Evolutionary conservation across 2,888 invertebrate species (phyloP).

Genomic region (Salpingus planirostris): DNA sequence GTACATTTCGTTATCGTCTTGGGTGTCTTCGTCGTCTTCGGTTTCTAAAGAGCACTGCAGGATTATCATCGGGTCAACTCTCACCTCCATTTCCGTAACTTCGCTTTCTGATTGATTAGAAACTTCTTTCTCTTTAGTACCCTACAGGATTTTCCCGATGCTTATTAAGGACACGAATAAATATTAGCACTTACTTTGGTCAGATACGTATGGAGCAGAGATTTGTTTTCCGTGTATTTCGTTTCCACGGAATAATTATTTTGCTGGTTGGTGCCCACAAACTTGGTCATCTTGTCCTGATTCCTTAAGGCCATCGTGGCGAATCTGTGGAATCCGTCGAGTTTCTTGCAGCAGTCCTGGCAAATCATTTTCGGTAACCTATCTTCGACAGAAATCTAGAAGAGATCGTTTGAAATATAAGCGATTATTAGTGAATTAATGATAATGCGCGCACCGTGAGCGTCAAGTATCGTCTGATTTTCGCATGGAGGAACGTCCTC

Average conservation of each 20-base stretch:
- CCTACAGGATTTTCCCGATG: conserved; percentile 21
- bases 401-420: conserved; percentile 12
- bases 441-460: conserved; percentile 47
- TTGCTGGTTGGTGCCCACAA: conserved; percentile 22
- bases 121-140: conserved; percentile 25
- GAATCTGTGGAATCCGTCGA: conserved; percentile 59
- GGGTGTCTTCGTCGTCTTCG: conserved; percentile 30
- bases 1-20: conserved; percentile 7
- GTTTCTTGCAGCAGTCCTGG: conserved; percentile 52
- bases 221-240: conserved; percentile 31
- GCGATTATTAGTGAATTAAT: neutral
- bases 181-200: conserved; percentile 40
- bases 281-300: conserved; percentile 49
- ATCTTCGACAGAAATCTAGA: conserved; percentile 57
- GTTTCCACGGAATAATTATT: conserved; percentile 6
- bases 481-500: conserved; percentile 54
- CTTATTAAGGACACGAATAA: too few species aligned
- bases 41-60: conserved; percentile 49
- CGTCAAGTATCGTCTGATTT: conserved; percentile 59
- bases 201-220: conserved; percentile 46
- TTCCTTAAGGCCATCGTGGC: conserved; percentile 56
- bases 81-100: conserved; percentile 56
- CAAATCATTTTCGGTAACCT: conserved; percentile 62
- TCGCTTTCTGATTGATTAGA: conserved; percentile 24
- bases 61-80: conserved; percentile 61